Evolutionary conservation across 2,888 invertebrate species (phyloP), one percentile per base, ranked within the genome.

Genomic region (Nasonia oneida): DNA sequence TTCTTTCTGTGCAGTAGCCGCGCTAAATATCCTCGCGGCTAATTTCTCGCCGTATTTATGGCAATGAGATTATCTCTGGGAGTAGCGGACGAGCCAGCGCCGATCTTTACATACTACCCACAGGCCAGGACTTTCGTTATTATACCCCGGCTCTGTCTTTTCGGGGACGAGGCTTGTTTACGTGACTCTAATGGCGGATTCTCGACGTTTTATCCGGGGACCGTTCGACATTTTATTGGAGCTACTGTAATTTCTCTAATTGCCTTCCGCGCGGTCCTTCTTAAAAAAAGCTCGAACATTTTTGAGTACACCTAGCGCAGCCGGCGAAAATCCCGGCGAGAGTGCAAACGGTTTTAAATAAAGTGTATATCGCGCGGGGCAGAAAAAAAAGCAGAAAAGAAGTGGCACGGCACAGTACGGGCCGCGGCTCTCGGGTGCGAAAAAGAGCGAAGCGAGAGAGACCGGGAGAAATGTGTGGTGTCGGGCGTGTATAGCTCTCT

Each of bases 301-400:
- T 29, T 29, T 29, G 29, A 29, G 29, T 29, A 29, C 29, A 29
- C 10, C 47, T 47, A 29, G 29, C 2, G 6, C 42, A 47, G n/a
- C n/a, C 57, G 2, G 5, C 57, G 23, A 61, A 53, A 61, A 61
- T 61, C 57, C 57, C 47, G 42, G 10, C 10, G 42, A 42, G 53
- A 81, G 89, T 90, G 90, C 89, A 89, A 92, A 90, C 88, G 89
- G 89, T 89, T 89, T 90, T 88, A 87, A 91, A 92, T 91, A 90
- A 91, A 91, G 89, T 84, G 88, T 78, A 80, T 87, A 39, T 78
- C 86, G 84, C n/a, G 67, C 87, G 87, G 80, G 76, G 84, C n/a
- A 42, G 42, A 29, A 71, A 81, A 84, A 78, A 87, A 71, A 87
- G 83, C 81, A 61, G 84, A 87, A 87, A 89, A 88, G 88, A 87